These are phyloP conservation scores for Aselliscus stoliczkanus DNA, from an alignment of 2,797 vertebrate species.

Conservation along the genomic window DNA sequence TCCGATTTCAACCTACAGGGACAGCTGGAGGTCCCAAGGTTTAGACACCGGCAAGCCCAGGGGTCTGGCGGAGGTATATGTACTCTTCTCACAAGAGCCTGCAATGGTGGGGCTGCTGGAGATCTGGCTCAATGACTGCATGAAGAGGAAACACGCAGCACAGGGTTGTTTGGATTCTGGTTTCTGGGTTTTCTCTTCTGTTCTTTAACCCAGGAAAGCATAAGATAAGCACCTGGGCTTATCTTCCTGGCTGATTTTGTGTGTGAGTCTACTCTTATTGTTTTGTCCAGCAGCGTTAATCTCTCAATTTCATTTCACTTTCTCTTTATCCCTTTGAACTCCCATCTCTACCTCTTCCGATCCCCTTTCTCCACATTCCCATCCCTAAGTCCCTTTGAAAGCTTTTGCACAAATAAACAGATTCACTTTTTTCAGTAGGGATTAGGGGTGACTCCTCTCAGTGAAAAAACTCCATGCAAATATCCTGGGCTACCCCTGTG, in stretches of 20 bases:
- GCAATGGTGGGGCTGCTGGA: accelerated
- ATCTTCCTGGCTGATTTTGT: not conserved
- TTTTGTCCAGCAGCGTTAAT: not conserved
- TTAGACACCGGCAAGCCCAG: not conserved
- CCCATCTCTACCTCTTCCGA: not conserved
- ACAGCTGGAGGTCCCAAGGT: not conserved
- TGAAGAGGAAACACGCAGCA: not conserved
- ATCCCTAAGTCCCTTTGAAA: not conserved
- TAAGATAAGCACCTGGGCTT: not conserved
- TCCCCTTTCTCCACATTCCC: not conserved
- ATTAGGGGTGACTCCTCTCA: not conserved
- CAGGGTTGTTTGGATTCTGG: accelerated
- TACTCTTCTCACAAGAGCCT: accelerated
- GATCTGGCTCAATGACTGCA: not conserved
- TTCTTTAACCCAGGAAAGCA: not conserved
- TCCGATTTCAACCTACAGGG: not conserved
- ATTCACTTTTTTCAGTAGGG: not conserved
- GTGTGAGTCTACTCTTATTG: not conserved
- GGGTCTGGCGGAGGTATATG: not conserved
- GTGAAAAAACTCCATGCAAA: not conserved
- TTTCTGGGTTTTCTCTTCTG: not conserved
- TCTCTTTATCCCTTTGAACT: not conserved
- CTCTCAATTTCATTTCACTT: slow-evolving; percentile 8
- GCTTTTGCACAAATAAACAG: not conserved
- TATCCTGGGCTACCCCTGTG: not conserved